These are phyloP conservation scores for Coluber constrictor DNA, from an alignment of 2,797 vertebrate genomes.

Conservation along the genomic window DNA sequence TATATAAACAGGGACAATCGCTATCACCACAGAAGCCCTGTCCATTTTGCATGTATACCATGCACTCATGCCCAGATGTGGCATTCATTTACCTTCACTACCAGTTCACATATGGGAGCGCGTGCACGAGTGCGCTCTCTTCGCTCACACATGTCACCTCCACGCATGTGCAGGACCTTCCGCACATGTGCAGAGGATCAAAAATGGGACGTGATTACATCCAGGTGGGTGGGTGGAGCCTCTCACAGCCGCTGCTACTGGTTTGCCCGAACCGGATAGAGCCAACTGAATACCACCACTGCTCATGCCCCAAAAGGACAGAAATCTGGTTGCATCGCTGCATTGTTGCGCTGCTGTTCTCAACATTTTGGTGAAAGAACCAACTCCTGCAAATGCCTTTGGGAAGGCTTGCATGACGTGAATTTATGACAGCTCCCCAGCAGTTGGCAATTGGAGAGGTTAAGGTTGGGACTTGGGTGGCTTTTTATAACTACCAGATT, in stretches of 20 bases:
- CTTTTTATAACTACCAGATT: neutral
- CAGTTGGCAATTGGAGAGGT: neutral
- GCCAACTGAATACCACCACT: no score
- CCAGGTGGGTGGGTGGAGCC: no score
- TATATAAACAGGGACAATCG: neutral
- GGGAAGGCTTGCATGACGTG: neutral
- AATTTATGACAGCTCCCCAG: neutral
- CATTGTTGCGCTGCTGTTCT: neutral
- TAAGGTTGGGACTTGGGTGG: neutral
- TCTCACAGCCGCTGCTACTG: no score
- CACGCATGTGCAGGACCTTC: no score
- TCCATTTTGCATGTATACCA: neutral
- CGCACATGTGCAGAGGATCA: no score
- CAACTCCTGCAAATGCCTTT: neutral
- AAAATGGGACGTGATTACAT: no score
- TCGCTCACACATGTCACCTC: no score
- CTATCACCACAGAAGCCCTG: neutral
- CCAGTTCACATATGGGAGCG: no score
- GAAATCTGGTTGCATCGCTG: neutral
- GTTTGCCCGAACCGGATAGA: no score
- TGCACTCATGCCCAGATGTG: neutral
- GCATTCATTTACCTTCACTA: no score
- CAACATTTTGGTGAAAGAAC: neutral
- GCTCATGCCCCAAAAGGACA: neutral
- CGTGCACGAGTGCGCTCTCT: accelerated